A percentile compares a stretch with the other conserved stretches of the same genome.
Evolutionary conservation across 64 coral and sea anemone species (phyloP).

Genomic region (Dendronephthya gigantea): DNA sequence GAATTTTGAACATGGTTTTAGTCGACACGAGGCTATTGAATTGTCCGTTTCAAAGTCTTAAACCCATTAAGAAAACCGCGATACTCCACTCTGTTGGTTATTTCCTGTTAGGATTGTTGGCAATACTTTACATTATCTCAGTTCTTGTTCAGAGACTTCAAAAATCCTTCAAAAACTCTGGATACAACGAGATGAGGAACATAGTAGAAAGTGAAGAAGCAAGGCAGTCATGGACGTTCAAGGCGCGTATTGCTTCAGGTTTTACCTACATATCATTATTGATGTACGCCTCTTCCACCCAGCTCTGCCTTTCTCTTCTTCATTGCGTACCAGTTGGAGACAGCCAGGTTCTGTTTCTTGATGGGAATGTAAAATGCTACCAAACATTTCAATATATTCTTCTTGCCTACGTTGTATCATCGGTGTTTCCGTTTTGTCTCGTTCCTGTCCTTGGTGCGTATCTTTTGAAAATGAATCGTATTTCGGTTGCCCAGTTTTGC

Average conservation of each 20-base stretch:
- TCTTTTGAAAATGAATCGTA: not conserved
- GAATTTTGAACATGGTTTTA: not conserved
- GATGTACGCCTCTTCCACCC: not conserved
- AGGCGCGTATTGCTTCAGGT: not conserved
- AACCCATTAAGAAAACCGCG: not conserved
- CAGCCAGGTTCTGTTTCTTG: not conserved
- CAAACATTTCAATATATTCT: conserved; percentile 4
- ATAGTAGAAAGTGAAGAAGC: not conserved
- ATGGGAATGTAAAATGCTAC: not conserved
- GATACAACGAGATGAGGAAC: not conserved
- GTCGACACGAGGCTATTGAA: not conserved
- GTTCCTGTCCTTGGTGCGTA: not conserved
- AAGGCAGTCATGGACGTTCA: not conserved
- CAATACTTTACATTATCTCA: not conserved
- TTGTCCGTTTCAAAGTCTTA: not conserved
- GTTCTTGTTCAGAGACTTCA: not conserved
- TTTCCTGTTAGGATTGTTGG: not conserved
- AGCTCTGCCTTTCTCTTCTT: not conserved
- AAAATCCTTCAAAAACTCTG: not conserved
- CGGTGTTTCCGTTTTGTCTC: not conserved
- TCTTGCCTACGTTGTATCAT: not conserved
- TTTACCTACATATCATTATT: not conserved
- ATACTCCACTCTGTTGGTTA: not conserved
- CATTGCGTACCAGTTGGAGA: not conserved
- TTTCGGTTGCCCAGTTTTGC: not conserved